phyloP scores from a whole-genome alignment of 2,888 invertebrate genomes.

The Cryptocephalus moraei region DNA sequence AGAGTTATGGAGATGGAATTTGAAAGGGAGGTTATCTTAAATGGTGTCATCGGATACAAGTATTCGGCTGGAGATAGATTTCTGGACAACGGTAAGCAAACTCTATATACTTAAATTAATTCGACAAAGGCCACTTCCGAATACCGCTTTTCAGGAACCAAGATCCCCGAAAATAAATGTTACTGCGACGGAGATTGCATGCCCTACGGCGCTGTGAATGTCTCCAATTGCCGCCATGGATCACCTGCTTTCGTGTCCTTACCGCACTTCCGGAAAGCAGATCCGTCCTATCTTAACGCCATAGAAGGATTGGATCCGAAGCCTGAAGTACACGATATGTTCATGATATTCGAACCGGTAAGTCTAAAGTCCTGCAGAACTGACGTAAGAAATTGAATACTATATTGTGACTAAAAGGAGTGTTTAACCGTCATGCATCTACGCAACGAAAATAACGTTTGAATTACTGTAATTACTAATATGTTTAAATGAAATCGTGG shows the following conservation, averaged over 20 bases:
- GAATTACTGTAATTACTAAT: no score
- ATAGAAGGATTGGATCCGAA: slow-evolving; percentile 63
- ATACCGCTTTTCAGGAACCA: slow-evolving; percentile 39
- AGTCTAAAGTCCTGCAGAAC: slow-evolving; percentile 3
- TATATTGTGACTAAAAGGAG: no score
- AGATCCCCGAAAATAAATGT: slow-evolving; percentile 53
- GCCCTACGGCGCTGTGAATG: slow-evolving; percentile 65
- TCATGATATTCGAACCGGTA: slow-evolving; percentile 67
- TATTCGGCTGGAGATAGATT: slow-evolving; percentile 54
- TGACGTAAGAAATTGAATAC: no score
- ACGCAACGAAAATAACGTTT: no score
- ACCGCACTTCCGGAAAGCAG: slow-evolving; percentile 75
- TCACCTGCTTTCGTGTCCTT: slow-evolving; percentile 76
- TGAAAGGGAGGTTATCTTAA: slow-evolving; percentile 44
- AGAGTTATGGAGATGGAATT: slow-evolving; percentile 50
- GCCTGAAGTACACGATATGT: slow-evolving; percentile 61
- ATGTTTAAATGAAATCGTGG: no score
- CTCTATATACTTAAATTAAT: background rate
- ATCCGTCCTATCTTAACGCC: slow-evolving; percentile 50
- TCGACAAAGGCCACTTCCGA: background rate
- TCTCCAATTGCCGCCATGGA: slow-evolving; percentile 68
- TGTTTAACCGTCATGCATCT: no score
- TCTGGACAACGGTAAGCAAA: slow-evolving; percentile 54
- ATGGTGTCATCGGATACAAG: slow-evolving; percentile 55
- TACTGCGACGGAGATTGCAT: slow-evolving; percentile 64